Evolutionary conservation across 2,888 invertebrate species (phyloP), one percentile per base, ranked within the genome.

Genomic region (Andrena trimmerana): DNA sequence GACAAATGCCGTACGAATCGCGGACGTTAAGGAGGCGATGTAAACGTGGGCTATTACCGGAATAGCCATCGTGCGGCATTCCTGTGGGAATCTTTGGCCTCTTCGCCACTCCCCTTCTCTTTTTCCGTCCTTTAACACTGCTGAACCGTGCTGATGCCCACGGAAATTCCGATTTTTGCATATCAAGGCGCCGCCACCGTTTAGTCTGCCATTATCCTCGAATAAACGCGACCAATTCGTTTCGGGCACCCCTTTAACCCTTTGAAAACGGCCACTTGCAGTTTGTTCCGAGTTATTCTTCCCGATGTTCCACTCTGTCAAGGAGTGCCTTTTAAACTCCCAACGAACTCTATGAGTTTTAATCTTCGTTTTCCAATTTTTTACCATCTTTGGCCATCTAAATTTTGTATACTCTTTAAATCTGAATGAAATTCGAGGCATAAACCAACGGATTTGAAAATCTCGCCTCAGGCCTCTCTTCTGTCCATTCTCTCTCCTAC

Each of bases 151-250:
- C 10, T 31, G 67, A 62, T 33, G 48, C 73, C 78, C 88, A 84
- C 85, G 91, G 89, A 92, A 92, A 92, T 92, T 93, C 91, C 92
- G 78, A 81, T 87, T 89, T 92, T 93, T 92, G 91, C 92, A 93
- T 93, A 93, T 92, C 92, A 93, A 93, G 90, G 91, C 84, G 83
- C 92, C 92, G 92, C 88, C 92, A 90, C 88, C 92, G 90, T 93
- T 93, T 92, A 93, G 89, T 87, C 87, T 69, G 86, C 90, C 89
- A 91, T 92, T 92, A 92, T 89, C 90, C 86, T 90, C 80, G 72
- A 81, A 62, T 20, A 74, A 83, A 86, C 68, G 66, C 78, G 83
- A 78, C 86, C 89, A 83, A 85, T 90, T 87, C 87, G 90, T 88
- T 89, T 76, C 68, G 72, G 63, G 59, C 72, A 31, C 24, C 52